phyloP scores from a whole-genome alignment of 1,140 invertebrate species.

The Nautilus pompilius region DNA sequence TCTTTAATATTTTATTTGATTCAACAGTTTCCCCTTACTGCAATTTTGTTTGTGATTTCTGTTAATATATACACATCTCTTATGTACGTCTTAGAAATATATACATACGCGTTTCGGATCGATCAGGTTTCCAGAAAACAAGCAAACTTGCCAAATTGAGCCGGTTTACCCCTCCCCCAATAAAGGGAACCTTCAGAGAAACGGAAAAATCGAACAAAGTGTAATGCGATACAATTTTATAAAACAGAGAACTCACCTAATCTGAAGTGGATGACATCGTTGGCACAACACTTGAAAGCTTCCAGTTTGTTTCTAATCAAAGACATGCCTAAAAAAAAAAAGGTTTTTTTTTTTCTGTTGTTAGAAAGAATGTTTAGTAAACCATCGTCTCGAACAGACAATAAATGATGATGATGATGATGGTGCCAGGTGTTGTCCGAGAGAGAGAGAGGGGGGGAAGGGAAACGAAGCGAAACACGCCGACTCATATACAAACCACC shows the following conservation, averaged over 20 bases:
- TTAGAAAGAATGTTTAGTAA: too few relatives aligned
- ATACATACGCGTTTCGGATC: not conserved
- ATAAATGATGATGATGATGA: too few relatives aligned
- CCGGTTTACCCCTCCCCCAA: not conserved
- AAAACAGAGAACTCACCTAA: slow-evolving; percentile 61
- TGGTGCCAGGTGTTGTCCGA: too few relatives aligned
- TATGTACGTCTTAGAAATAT: slow-evolving; percentile 10
- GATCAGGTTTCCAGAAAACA: not conserved
- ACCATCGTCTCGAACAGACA: too few relatives aligned
- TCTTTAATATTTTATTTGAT: too few relatives aligned
- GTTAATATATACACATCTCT: slow-evolving; percentile 9
- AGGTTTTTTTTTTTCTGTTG: too few relatives aligned
- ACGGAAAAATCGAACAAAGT: not conserved
- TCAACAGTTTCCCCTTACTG: too few relatives aligned
- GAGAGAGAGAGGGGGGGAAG: too few relatives aligned
- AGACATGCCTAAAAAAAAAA: slow-evolving; percentile 18
- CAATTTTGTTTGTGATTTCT: too few relatives aligned
- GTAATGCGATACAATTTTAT: not conserved
- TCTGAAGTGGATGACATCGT: slow-evolving; percentile 75
- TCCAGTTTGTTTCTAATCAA: slow-evolving; percentile 37
- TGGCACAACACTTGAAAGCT: slow-evolving; percentile 50
- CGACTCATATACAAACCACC: too few relatives aligned
- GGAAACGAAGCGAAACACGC: too few relatives aligned
- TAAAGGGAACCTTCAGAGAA: not conserved
- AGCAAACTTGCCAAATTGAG: not conserved